A percentile compares a stretch with the other conserved stretches of the same genome.
phyloP scores from a whole-genome alignment of 2,888 invertebrate genomes.

The Auanema freiburgensis region DNA sequence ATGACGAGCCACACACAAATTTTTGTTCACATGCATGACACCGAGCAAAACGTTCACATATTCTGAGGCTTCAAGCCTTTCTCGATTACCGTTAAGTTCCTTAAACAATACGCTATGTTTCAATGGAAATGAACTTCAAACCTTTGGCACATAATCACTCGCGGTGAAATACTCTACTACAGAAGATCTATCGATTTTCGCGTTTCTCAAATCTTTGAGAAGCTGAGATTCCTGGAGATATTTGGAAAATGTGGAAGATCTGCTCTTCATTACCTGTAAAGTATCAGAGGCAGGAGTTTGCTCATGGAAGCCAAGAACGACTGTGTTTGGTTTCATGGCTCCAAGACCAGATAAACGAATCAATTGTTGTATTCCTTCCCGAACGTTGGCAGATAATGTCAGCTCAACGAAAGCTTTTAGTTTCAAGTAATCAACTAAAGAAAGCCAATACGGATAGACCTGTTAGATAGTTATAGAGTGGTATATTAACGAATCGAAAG shows the following conservation, averaged over 20 bases:
- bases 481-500: conserved; percentile 2
- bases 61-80: conserved; percentile 67
- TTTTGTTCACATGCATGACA: conserved; percentile 88
- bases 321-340: conserved; percentile 98
- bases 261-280: conserved; percentile 68
- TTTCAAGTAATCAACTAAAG: conserved; percentile 89
- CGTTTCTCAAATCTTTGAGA: conserved; percentile 58
- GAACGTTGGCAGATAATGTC: conserved; percentile 81
- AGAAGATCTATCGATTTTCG: conserved; percentile 62
- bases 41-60: conserved; percentile 85
- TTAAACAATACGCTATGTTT: conserved; percentile 6
- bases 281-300: conserved; percentile 76
- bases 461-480: not conserved
- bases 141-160: conserved; percentile 45
- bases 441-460: conserved; percentile 85
- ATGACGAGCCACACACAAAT: conserved; percentile 87
- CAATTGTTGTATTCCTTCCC: conserved; percentile 85
- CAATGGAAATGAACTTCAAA: not conserved
- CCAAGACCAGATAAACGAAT: conserved; percentile 77
- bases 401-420: conserved; percentile 95
- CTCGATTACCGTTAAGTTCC: conserved; percentile 49
- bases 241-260: not conserved
- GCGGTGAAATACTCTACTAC: conserved; percentile 64
- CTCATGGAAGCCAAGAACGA: conserved; percentile 90
- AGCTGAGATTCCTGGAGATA: conserved; percentile 49